These are phyloP conservation scores for Dasysyrphus albostriatus DNA, from an alignment of 2,888 invertebrate genomes.

Conservation along the genomic window DNA sequence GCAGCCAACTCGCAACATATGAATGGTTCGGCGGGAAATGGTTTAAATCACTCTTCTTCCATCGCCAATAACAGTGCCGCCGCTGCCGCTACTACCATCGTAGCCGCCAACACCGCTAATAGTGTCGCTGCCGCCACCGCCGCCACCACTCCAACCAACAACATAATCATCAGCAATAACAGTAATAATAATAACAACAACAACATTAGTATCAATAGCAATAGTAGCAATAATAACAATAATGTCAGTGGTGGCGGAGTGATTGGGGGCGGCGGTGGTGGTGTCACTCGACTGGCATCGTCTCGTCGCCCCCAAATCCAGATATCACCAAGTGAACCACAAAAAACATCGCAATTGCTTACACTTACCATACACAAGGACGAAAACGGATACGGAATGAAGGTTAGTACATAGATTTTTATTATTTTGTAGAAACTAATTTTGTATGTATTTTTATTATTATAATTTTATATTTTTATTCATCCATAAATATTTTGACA, in stretches of 20 bases:
- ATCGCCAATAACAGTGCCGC: neutral
- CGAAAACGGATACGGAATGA: slow-evolving; percentile 84
- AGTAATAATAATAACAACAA: slow-evolving; percentile 44
- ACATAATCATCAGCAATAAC: slow-evolving; percentile 37
- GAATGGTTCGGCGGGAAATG: slow-evolving; percentile 79
- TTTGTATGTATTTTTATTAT: slow-evolving; percentile 19
- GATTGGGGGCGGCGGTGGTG: slow-evolving; percentile 76
- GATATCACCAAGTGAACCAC: slow-evolving; percentile 79
- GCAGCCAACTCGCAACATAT: slow-evolving; percentile 77
- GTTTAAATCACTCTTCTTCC: slow-evolving; percentile 46
- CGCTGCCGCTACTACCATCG: neutral
- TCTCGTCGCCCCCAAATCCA: slow-evolving; percentile 80
- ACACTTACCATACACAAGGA: slow-evolving; percentile 84
- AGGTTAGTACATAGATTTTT: slow-evolving; percentile 79
- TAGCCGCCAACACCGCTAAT: neutral
- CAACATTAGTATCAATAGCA: slow-evolving; percentile 65
- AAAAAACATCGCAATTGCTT: slow-evolving; percentile 83
- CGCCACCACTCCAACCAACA: slow-evolving; percentile 50
- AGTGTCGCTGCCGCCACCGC: slow-evolving; percentile 5
- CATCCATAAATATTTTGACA: neutral
- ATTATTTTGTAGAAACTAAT: neutral
- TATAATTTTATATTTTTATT: slow-evolving; percentile 38
- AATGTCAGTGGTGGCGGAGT: slow-evolving; percentile 73
- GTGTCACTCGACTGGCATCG: slow-evolving; percentile 78
- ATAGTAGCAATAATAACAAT: slow-evolving; percentile 71